These are phyloP conservation scores for Agrypnus murinus DNA, from an alignment of 2,888 invertebrate species.

Conservation along the genomic window DNA sequence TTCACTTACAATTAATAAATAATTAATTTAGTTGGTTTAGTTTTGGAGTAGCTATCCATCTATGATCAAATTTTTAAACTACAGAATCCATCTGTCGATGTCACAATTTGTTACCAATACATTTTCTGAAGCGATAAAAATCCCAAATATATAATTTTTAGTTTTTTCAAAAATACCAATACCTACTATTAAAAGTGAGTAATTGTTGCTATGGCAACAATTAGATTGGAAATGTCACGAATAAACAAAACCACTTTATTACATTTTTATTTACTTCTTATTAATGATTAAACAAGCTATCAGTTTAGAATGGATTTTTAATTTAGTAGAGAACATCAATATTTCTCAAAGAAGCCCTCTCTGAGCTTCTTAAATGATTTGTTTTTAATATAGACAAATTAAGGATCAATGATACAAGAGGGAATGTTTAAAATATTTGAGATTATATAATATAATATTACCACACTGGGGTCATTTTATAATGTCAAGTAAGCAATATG, in stretches of 20 bases:
- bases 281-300: constrained; percentile 46
- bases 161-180: background rate
- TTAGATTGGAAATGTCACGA: constrained; percentile 32
- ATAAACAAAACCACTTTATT: constrained; percentile 41
- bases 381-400: constrained; percentile 15
- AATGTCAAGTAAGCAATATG: constrained; percentile 31
- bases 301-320: constrained; percentile 32
- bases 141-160: constrained; percentile 7
- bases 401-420: constrained; percentile 15
- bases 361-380: background rate
- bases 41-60: too few relatives aligned
- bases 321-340: background rate
- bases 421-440: constrained; percentile 21
- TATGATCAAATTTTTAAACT: too few relatives aligned
- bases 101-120: constrained; percentile 7
- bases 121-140: constrained; percentile 6
- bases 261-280: constrained; percentile 40
- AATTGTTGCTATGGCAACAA: constrained; percentile 30
- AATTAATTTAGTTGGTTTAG: too few relatives aligned
- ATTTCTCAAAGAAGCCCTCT: constrained; percentile 1
- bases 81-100: too few relatives aligned
- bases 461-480: constrained; percentile 28
- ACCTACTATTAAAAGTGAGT: too few relatives aligned
- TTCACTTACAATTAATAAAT: too few relatives aligned
- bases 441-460: background rate